Evolutionary conservation across 1,140 invertebrate genomes (phyloP), one percentile per base, ranked within the genome.

Genomic region (Propsilocerus akamusi): DNA sequence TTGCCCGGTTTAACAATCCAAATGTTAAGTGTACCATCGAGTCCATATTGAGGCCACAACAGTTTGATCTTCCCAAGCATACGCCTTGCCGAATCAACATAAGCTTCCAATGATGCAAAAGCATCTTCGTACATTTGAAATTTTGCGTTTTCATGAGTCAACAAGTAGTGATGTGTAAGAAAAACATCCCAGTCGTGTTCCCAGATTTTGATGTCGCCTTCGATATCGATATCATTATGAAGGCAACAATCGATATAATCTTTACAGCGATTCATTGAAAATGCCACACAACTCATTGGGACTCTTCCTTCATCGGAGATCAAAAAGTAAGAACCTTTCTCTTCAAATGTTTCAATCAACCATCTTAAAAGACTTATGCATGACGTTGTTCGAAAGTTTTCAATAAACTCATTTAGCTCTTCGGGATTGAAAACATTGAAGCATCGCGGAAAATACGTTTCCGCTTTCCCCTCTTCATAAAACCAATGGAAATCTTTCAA

Each of bases 1-100:
- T 91, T 91, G 11, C 90, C 89, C 0, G 93, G 93, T 65, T 97
- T 97, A 23, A 95, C 74, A 55, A 97, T 96, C 92, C 92, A 97
- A 49, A 94, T 78, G 65, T 95, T 94, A 50, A 78, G 73, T 32
- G 76, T 69, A 1, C 89, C 90, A 62, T 93, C 91, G 52, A 86
- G 74, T 1, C 81, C 74, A 49, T 81, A 74, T 61, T 92, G 86
- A 0, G 86, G 86, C 82, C 84, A 89, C 60, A 75, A 77, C 41
- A 69, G 68, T 55, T 64, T 59, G 55, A 74, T 64, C 26, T 63
- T 62, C 3, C 62, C 59, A 25, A 74, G 56, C 24, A 71, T 53
- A 53, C 68, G 66, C 3, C 62, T 49, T 5, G 64, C 66, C 51
- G 59, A 67, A 55, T 66, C 58, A 4, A 65, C 55, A 51, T 64